phyloP scores from a whole-genome alignment of 2,888 invertebrate genomes.

The Morpho helenor region DNA sequence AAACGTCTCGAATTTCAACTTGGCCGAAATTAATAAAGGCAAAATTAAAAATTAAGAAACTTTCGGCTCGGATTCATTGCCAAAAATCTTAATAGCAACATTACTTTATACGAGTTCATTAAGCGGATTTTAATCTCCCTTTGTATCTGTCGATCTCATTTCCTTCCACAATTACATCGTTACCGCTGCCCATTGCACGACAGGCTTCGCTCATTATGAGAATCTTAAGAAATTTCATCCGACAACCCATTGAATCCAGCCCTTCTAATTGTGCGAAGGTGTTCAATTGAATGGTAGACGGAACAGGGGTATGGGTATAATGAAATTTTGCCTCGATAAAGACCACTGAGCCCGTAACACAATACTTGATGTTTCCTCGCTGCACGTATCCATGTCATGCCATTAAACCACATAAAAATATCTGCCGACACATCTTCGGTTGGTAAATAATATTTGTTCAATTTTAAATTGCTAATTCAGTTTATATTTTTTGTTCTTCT shows the following conservation, averaged over 20 bases:
- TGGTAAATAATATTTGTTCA: constrained; percentile 57
- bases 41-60: constrained; percentile 24
- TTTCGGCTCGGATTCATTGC: constrained; percentile 25
- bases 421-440: constrained; percentile 69
- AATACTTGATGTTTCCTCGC: constrained; percentile 76
- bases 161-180: constrained; percentile 72
- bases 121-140: constrained; percentile 66
- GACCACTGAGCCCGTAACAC: constrained; percentile 74
- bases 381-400: constrained; percentile 74
- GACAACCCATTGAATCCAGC: constrained; percentile 73
- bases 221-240: constrained; percentile 78
- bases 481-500: background rate
- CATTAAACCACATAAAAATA: constrained; percentile 74
- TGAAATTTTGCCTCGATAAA: constrained; percentile 76
- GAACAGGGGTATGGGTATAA: constrained; percentile 73
- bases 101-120: constrained; percentile 58
- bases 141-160: constrained; percentile 71
- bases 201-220: constrained; percentile 71
- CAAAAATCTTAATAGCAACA: constrained; percentile 43
- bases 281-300: constrained; percentile 74
- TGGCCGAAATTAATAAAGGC: constrained; percentile 16
- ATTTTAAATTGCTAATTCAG: no score
- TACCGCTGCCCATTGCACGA: constrained; percentile 70
- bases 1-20: constrained; percentile 18
- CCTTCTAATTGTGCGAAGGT: constrained; percentile 76